phyloP scores from a whole-genome alignment of 2,113 vertebrate genomes.

The Pygoscelis adeliae region DNA sequence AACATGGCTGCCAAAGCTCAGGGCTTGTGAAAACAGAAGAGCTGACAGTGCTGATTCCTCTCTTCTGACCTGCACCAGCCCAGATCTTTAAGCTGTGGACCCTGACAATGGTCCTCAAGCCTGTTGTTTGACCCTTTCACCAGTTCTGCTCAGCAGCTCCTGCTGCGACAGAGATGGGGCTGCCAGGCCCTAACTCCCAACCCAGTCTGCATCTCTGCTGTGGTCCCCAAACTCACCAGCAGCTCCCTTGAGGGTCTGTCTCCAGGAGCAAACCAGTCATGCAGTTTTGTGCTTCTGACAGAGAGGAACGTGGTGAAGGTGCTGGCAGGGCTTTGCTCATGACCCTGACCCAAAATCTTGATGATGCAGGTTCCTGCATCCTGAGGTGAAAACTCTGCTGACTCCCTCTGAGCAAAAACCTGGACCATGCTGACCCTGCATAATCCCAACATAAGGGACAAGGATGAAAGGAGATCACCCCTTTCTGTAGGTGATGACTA shows the following conservation, averaged over 20 bases:
- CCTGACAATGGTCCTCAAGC: background rate
- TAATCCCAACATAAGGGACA: background rate
- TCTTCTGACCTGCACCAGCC: background rate
- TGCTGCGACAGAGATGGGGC: background rate
- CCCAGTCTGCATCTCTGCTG: background rate
- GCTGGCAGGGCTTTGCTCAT: background rate
- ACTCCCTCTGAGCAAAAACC: background rate
- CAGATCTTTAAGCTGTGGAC: background rate
- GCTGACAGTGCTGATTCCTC: background rate
- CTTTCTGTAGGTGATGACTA: rapidly evolving
- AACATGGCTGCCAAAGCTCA: background rate
- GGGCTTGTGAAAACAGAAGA: background rate
- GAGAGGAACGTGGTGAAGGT: background rate
- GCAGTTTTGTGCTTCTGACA: background rate
- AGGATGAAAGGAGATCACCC: background rate
- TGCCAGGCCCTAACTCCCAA: background rate
- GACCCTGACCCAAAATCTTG: background rate
- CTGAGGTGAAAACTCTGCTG: background rate
- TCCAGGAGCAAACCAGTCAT: background rate
- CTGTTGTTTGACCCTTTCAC: background rate
- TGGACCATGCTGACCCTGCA: background rate
- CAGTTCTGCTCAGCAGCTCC: background rate
- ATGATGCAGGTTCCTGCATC: background rate
- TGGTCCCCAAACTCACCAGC: background rate
- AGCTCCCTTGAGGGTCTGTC: background rate